Evolutionary conservation across 2,113 vertebrate genomes (phyloP), one percentile per base, ranked within the genome.

Genomic region (Maccullochella peelii): DNA sequence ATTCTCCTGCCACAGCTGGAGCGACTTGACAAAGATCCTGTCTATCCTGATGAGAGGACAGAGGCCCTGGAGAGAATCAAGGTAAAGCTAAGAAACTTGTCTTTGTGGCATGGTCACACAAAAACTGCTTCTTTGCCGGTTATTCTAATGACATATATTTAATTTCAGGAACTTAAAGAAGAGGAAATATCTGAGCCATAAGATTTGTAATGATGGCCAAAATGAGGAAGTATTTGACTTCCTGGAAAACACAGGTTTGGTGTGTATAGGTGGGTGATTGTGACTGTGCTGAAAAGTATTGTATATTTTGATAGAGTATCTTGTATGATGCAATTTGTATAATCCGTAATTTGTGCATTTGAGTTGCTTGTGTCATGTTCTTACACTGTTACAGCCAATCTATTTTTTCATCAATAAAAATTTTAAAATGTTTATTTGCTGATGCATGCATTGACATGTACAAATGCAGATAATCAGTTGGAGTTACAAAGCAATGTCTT

Each of bases 11-110:
- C 96, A 0, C 79, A 86, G 3, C 93, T 99, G 1, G 94, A 97
- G 27, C 94, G 95, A 62, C 94, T 99, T 0, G 97, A 99, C 93
- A 99, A 99, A 90, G 96, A 95, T 0, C 75, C 80, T 0, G 76
- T 95, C 8, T 94, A 96, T 62, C n/a, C 92, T 0, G 96, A 96
- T 0, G 98, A 99, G 76, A 88, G 67, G 75, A 44, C n/a, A 3
- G 97, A 97, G 23, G 97, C 95, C 0, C 77, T 68, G 0, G 89
- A 95, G 44, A 91, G 71, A 42, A 90, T 91, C 68, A 85, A 30
- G 89, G 95, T 96, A 85, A 83, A 67, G 14, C 15, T 18, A 30
- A 42, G 2, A 49, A 23, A 38, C 1, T 61, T 74, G 16, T 52
- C 18, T 33, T 33, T 75, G 42, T 79, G 33, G 3, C 40, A 61